Conservation (phyloP, 2,113 vertebrate species). For the Albula glossodonta region DNA sequence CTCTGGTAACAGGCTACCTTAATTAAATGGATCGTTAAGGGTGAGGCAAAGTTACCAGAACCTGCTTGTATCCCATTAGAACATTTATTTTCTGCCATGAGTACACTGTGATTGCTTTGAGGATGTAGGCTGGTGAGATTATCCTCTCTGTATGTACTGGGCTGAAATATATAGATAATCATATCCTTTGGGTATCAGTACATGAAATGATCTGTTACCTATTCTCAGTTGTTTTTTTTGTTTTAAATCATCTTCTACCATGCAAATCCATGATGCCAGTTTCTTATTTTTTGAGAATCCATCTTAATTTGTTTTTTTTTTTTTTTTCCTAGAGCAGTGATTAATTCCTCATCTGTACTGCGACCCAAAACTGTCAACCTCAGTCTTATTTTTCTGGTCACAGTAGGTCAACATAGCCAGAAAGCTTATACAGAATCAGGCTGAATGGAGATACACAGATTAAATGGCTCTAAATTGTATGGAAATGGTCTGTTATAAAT, state of each 20-base stretch:
- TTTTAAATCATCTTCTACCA: not conserved
- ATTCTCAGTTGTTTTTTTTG: not conserved
- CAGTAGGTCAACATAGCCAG: not conserved
- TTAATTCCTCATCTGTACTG: not conserved
- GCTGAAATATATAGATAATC: not conserved
- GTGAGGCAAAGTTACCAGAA: too few species aligned
- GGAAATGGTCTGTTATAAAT: not conserved
- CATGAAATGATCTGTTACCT: not conserved
- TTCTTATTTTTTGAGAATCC: not conserved
- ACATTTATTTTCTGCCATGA: not conserved
- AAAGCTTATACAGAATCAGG: not conserved
- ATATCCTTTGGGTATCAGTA: not conserved
- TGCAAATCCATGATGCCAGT: not conserved
- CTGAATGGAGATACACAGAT: not conserved
- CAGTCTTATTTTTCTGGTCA: slow-evolving; percentile 22
- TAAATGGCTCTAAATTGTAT: not conserved
- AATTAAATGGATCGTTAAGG: too few species aligned
- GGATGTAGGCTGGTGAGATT: not conserved
- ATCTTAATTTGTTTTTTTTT: not conserved
- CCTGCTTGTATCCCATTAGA: too few species aligned
- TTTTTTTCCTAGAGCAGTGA: slow-evolving; percentile 43
- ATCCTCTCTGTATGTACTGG: not conserved
- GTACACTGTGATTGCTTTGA: not conserved
- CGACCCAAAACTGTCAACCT: slow-evolving; percentile 2
- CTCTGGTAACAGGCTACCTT: too few species aligned